A percentile compares a stretch with the other conserved stretches of the same genome.
phyloP scores from a whole-genome alignment of 2,113 vertebrate species.

The Thinocorus orbignyianus region DNA sequence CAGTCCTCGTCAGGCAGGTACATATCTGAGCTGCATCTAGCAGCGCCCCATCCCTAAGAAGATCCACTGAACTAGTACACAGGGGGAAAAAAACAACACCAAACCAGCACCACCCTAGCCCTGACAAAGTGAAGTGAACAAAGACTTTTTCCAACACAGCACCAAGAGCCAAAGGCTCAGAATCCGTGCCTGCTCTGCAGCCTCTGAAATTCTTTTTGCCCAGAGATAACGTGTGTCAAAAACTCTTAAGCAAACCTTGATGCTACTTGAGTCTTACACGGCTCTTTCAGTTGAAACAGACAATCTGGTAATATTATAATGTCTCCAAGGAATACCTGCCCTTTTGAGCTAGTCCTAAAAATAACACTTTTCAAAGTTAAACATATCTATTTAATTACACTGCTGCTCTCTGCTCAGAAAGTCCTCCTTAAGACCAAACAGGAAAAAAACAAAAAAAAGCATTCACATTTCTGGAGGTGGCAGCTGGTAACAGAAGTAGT shows the following conservation, averaged over 20 bases:
- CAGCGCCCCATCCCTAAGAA: fast-evolving
- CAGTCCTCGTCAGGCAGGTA: background rate
- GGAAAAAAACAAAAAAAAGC: background rate
- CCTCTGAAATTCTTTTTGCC: background rate
- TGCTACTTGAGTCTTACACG: background rate
- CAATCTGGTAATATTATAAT: background rate
- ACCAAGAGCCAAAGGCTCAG: background rate
- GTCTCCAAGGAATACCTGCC: conserved; percentile 28
- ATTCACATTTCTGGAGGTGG: background rate
- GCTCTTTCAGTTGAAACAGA: background rate
- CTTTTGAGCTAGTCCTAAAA: conserved; percentile 40
- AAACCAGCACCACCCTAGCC: fast-evolving
- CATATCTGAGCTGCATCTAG: background rate
- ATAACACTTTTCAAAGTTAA: conserved; percentile 39
- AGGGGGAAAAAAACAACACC: background rate
- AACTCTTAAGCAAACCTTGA: background rate
- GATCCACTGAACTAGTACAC: fast-evolving
- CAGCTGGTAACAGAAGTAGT: background rate
- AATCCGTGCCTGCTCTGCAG: background rate
- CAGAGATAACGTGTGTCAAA: background rate
- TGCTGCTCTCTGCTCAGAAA: background rate
- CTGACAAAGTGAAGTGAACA: background rate
- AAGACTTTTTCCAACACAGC: fast-evolving
- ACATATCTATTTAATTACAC: background rate
- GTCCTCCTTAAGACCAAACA: background rate